Conservation (phyloP, 1,140 invertebrate genomes). For the Dendroctonus ponderosae region DNA sequence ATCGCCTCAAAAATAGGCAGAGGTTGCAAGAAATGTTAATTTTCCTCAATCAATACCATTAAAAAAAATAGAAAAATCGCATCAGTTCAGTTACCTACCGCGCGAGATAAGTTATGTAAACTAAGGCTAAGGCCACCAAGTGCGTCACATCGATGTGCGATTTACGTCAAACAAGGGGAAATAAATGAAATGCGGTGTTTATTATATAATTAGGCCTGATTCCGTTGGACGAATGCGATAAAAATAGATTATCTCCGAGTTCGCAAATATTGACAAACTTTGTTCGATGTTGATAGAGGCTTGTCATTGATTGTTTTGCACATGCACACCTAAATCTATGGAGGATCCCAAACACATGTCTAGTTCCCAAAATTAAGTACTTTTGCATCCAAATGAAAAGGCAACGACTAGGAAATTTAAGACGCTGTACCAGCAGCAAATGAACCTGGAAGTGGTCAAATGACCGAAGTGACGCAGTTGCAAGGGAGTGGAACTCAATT, state of each 20-base stretch:
- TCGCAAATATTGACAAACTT: constrained; percentile 16
- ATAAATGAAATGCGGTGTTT: constrained; percentile 9
- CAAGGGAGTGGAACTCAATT: no score
- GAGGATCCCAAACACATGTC: no score
- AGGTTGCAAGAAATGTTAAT: background rate
- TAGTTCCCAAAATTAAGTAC: no score
- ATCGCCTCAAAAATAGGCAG: background rate
- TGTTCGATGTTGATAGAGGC: background rate
- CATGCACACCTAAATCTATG: background rate
- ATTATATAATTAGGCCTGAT: constrained; percentile 16
- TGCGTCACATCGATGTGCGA: constrained; percentile 16
- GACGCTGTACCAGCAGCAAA: no score
- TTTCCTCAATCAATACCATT: background rate
- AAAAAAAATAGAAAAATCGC: background rate
- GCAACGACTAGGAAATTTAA: no score
- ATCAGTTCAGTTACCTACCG: constrained; percentile 12
- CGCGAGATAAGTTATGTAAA: background rate
- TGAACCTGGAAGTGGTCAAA: no score
- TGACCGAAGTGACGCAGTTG: no score
- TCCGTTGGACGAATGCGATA: background rate
- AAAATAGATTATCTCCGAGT: constrained; percentile 9
- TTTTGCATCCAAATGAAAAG: no score
- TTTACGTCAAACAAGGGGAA: constrained; percentile 15
- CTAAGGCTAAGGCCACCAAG: constrained; percentile 13
- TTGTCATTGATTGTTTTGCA: background rate